Percentiles rank a stretch among this genome's conserved stretches.
Conservation (phyloP, 2,113 vertebrate genomes). For the Platycercus adscitus region DNA sequence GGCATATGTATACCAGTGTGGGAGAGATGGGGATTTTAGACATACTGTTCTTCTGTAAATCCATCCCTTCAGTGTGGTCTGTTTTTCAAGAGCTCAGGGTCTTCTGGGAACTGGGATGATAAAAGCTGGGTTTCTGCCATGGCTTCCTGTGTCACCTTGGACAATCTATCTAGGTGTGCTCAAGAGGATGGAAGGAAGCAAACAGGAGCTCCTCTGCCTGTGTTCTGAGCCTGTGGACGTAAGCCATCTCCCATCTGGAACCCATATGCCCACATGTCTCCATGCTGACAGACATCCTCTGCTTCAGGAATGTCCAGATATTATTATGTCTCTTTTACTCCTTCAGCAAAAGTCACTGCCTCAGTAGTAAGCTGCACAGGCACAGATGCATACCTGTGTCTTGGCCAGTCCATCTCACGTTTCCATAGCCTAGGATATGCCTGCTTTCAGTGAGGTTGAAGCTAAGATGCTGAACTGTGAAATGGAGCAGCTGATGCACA, state of each 20-base stretch:
- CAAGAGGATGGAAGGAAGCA: not conserved
- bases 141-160: not conserved
- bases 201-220: not conserved
- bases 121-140: not conserved
- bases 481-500: not conserved
- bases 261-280: not conserved
- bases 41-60: not conserved
- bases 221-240: not conserved
- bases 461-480: not conserved
- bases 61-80: not conserved
- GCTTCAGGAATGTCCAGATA: not conserved
- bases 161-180: not conserved
- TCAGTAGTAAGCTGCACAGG: not conserved
- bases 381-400: not conserved
- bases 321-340: not conserved
- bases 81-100: not conserved
- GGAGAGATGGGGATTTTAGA: not conserved
- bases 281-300: not conserved
- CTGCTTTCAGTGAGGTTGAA: not conserved
- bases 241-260: conserved; percentile 28
- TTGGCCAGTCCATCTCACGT: not conserved
- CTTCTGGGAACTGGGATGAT: not conserved
- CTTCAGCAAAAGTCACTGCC: not conserved
- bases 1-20: not conserved
- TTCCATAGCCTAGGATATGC: not conserved